phyloP scores from a whole-genome alignment of 1,140 invertebrate species.

The Elymnias hypermnestra region DNA sequence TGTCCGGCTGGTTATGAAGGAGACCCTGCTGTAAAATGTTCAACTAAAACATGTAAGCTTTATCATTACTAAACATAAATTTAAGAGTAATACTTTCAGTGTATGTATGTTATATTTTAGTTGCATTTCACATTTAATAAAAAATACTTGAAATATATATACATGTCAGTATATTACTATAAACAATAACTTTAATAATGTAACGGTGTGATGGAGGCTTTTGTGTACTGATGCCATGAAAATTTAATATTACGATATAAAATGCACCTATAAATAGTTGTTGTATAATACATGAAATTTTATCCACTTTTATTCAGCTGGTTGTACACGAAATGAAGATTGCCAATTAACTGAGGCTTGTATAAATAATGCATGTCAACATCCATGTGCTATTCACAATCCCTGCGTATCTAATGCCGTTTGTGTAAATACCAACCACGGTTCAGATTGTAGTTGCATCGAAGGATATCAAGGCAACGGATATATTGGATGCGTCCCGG shows the following conservation, averaged over 20 bases:
- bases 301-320: conserved; percentile 80
- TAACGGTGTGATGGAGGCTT: too few relatives aligned
- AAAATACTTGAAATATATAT: too few relatives aligned
- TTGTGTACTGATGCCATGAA: too few relatives aligned
- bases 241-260: too few relatives aligned
- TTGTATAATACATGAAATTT: conserved; percentile 33
- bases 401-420: conserved; percentile 89
- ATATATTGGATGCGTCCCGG: conserved; percentile 85
- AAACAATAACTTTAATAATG: too few relatives aligned
- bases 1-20: conserved; percentile 85
- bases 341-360: conserved; percentile 89
- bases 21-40: conserved; percentile 85
- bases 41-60: conserved; percentile 83
- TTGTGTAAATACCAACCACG: conserved; percentile 92
- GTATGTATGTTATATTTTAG: too few relatives aligned
- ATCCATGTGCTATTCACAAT: conserved; percentile 88
- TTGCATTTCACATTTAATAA: too few relatives aligned
- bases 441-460: conserved; percentile 88
- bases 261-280: too few relatives aligned
- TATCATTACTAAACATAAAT: conserved; percentile 20
- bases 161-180: too few relatives aligned
- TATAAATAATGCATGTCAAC: conserved; percentile 86
- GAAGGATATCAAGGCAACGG: conserved; percentile 92
- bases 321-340: conserved; percentile 88
- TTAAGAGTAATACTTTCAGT: neutral